Conservation (phyloP, 2,113 vertebrate genomes). For the Cricetomys ansorgei region DNA sequence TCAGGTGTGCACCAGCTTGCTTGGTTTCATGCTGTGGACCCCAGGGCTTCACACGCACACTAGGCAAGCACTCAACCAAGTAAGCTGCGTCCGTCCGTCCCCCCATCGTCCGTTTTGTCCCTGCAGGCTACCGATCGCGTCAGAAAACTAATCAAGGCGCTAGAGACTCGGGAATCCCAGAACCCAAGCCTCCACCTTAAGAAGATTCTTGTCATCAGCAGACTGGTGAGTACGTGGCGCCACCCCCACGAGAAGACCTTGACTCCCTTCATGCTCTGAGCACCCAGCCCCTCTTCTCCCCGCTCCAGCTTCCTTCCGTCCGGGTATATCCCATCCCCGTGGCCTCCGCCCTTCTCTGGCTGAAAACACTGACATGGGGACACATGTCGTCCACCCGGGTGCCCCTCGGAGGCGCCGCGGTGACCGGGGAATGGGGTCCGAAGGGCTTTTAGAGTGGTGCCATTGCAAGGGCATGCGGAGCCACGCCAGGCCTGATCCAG, state of each 20-base stretch:
- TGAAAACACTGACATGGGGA: background rate
- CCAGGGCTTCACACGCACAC: background rate
- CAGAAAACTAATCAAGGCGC: conserved; percentile 82
- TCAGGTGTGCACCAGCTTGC: too few species aligned
- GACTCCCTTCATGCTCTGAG: background rate
- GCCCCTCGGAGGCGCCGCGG: background rate
- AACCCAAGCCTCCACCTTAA: conserved; percentile 84
- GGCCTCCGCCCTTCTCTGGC: background rate
- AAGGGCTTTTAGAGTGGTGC: background rate
- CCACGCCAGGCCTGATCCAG: accelerated
- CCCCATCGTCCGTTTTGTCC: background rate
- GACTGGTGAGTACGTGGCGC: conserved; percentile 82
- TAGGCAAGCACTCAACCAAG: background rate
- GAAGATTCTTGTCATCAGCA: conserved; percentile 82
- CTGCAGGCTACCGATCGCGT: conserved; percentile 81
- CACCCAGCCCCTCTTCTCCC: too few species aligned
- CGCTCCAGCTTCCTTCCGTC: background rate
- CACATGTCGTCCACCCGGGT: background rate
- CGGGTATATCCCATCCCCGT: background rate
- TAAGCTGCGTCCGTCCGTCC: background rate
- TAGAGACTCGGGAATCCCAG: conserved; percentile 85
- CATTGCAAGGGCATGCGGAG: background rate
- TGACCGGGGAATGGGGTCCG: background rate
- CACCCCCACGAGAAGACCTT: background rate
- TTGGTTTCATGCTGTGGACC: background rate